Base-by-base conservation (phyloP, 2,888 invertebrate species). In the Lacanobia oleracea region DNA sequence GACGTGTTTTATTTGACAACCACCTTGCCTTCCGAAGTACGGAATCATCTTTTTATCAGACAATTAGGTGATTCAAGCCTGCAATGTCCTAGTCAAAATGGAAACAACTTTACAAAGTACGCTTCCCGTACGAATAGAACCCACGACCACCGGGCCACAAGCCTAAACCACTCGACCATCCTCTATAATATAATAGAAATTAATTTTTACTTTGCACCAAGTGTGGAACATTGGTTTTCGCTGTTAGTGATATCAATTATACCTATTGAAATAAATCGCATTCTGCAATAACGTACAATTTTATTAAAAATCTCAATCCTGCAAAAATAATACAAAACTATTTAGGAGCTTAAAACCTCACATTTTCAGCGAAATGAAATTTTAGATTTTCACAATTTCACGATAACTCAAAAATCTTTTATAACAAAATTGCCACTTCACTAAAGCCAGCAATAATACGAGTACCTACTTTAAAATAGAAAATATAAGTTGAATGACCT, bases 401-500 rank as follows among this genome's bases (percentile, higher is more conserved):
- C 18, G 12, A 67, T 51, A 67, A 54, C 27, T 66, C 16, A 61
- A 45, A 66, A 62, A 50, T 51, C 61, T 51, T 65, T 77, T 56
- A 10, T 37, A 53, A 27, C 54, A 54, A 69, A 63, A 66, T 63
- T 67, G 54, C 64, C 62, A 75, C 63, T 67, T 70, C 40, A 27
- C 57, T 53, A 56, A 43, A 78, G 18, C 74, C 43, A 50, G 61
- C 40, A 57, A 78, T 65, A 65, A 68, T 54, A n/a, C n/a, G n/a
- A n/a, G n/a, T n/a, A 50, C n/a, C 12, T 37, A 59, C 37, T 62
- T 74, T 50, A 27, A 6, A 73, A 61, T 37, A 65, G 67, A 77
- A 77, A 67, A 72, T 54, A 60, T 18, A 43, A 62, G 77, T 73
- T 78, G 73, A 78, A 62, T 78, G 69, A 79, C 68, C 78, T 56